Conservation (phyloP, 2,797 vertebrate species). For the Hippopotamyrus pictus region DNA sequence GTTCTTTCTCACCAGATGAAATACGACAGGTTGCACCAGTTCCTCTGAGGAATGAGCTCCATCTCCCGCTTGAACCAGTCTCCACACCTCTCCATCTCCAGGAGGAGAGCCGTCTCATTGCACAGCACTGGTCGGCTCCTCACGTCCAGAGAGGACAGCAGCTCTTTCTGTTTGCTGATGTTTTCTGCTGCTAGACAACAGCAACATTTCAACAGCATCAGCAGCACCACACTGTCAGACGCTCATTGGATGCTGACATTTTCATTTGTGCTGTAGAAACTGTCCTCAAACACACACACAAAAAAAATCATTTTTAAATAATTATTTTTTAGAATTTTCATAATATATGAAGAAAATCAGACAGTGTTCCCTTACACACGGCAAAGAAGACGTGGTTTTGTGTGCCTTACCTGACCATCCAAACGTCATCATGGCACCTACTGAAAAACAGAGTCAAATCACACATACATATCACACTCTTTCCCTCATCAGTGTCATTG, state of each 20-base stretch:
- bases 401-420: constrained; percentile 52
- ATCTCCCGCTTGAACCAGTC: constrained; percentile 74
- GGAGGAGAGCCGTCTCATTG: constrained; percentile 77
- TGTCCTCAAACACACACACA: background rate
- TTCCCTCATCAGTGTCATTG: background rate
- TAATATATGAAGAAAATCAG: background rate
- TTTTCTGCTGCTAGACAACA: constrained; percentile 24
- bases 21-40: constrained; percentile 87
- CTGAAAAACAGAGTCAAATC: constrained; percentile 39
- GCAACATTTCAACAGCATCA: background rate
- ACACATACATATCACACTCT: background rate
- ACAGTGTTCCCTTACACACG: background rate
- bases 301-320: background rate
- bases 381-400: background rate
- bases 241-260: background rate
- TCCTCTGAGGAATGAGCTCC: constrained; percentile 66
- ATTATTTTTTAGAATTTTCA: background rate
- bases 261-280: background rate
- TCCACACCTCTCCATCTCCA: constrained; percentile 74
- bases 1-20: constrained; percentile 71
- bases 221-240: background rate
- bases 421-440: constrained; percentile 48
- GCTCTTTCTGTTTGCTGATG: background rate
- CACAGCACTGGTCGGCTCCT: constrained; percentile 46
- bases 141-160: background rate